These are phyloP conservation scores for Phylloscopus whistleri DNA, from an alignment of 2,113 vertebrate genomes.

Conservation along the genomic window DNA sequence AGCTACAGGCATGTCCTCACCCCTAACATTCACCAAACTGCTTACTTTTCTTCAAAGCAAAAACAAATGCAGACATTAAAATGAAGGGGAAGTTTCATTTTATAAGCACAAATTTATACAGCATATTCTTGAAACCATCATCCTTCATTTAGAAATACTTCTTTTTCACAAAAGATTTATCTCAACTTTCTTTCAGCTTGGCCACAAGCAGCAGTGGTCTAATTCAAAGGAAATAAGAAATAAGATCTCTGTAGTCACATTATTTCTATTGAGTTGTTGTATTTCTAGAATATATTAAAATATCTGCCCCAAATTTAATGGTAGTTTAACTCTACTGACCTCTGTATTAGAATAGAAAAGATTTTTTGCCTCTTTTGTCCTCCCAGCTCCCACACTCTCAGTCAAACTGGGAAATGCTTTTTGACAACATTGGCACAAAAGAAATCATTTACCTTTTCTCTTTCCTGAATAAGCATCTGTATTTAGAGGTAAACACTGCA, in stretches of 20 bases:
- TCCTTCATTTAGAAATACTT: neutral
- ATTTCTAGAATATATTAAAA: constrained; percentile 23
- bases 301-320: neutral
- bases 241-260: neutral
- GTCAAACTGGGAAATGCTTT: constrained; percentile 23
- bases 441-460: neutral
- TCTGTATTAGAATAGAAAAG: neutral
- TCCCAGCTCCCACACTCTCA: neutral
- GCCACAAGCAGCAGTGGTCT: neutral
- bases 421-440: constrained; percentile 11
- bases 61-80: neutral
- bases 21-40: neutral
- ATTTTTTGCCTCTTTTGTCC: neutral
- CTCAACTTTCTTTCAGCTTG: neutral
- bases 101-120: neutral
- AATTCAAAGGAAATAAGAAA: constrained; percentile 10
- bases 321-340: constrained; percentile 6
- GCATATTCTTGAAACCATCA: neutral
- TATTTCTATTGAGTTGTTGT: neutral
- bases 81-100: neutral
- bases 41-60: neutral
- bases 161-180: neutral
- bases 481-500: constrained; percentile 26
- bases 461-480: constrained; percentile 18
- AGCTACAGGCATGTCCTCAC: neutral